Base-by-base conservation (phyloP, 92 coral and sea anemone genomes). In the Bergia sp. region DNA sequence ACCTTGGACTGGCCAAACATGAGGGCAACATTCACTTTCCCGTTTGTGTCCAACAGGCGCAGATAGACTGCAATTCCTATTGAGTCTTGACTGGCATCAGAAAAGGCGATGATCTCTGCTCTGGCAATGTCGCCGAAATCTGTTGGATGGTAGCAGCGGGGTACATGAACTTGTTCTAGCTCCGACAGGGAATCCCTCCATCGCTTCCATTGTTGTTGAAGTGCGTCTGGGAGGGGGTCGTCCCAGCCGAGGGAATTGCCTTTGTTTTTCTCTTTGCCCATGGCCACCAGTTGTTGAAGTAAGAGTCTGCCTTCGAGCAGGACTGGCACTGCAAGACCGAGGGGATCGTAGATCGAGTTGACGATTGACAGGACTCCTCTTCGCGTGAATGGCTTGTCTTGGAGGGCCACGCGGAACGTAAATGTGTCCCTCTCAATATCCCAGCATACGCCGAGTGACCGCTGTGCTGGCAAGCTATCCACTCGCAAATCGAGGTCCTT, bases 331-430 rank as follows among this genome's bases (percentile, higher is more conserved):
- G 85, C 85, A 8, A 87, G 61, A 10, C 87, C 87, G 38, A 83
- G 53, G 13, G 87, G 87, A 71, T 87, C 90, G 61, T 76, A 87
- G 57, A 87, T 16, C 2, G 78, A 76, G 21, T 87, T 87, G 18
- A 87, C 77, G 39, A 87, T 76, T 1, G 90, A 36, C 80, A 87
- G n/a, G 12, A 77, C 85, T 47, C 90, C 90, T 77, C 84, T 29
- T 13, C 90, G 76, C 21, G 90, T 87, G 67, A 16, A 87, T 1
- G 85, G 85, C 55, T 86, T 86, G 39, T 76, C 85, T 7, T 16
- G 8, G 21, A 39, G 29, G 15, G 57, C 57, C 7, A 87, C 84
- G 8, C 45, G 55, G 15, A 49, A 87, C n/a, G 90, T 77, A 16
- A 87, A 65, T 53, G 85, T 23, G 77, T 87, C 90, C 5, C 77